Base-by-base conservation (phyloP, 1,140 invertebrate genomes). In the Marisa cornuarietis region DNA sequence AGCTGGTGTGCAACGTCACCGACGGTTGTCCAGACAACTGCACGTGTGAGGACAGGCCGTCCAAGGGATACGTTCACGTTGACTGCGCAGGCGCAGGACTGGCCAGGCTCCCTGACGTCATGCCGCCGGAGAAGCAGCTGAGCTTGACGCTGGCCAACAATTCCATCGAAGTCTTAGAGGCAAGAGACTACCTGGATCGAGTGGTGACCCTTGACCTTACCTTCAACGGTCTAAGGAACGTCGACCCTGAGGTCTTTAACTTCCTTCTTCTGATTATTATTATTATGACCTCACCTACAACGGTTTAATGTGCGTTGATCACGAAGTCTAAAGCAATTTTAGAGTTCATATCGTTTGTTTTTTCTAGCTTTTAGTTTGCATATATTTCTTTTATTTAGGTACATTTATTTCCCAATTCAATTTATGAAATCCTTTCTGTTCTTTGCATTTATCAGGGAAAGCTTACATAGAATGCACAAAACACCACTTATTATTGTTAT, bases 1-100 rank as follows among this genome's bases (percentile, higher is more conserved):
- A 81, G 13, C 73, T 83, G 14, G 63, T 81, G n/a, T 83, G 82
- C 26, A 75, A 83, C 49, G 62, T 83, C 18, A 83, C 63, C 7
- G 31, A 54, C 0, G 73, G 81, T 49, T 83, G 82, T 61, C 79
- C 79, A 8, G 10, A 18, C 31, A 69, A 71, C 31, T 83, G 82
- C 26, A 31, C 72, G 61, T 83, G 82, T 63, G 74, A 75, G 31
- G 69, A 83, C 31, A 51, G 72, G 49, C 80, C 82, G 9, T 79
- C 76, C n/a, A 77, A 77, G 24, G 58, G 79, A 16, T 73, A 76
- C n/a, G 52, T 83, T 22, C 49, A 73, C 22, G 82, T 83, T 4
- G 76, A 79, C 49, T 83, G 82, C 62, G 73, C 49, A 10, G 61
- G 68, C 26, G 52, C 61, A 69, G 68, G 76, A 11, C 31, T 79